Evolutionary conservation across 64 coral and sea anemone species (phyloP).

Genomic region (Pocillopora verrucosa): DNA sequence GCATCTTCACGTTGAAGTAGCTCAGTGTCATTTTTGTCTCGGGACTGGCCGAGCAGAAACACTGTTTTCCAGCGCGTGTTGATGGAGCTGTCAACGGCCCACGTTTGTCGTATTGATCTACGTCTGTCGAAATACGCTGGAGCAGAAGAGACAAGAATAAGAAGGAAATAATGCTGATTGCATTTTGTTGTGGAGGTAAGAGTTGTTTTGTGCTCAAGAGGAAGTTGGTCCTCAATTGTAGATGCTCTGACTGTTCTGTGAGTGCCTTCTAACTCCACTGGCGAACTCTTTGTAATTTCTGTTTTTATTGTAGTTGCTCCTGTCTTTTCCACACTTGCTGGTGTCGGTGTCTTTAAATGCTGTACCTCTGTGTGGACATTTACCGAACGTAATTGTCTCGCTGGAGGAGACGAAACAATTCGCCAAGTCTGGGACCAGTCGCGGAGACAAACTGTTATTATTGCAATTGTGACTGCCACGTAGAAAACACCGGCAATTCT

Average conservation of each 20-base stretch:
- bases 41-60: slow-evolving; percentile 46
- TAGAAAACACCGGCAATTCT: background rate
- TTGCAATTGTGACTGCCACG: background rate
- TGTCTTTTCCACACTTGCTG: background rate
- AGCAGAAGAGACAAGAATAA: slow-evolving; percentile 64
- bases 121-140: slow-evolving; percentile 43
- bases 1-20: slow-evolving; percentile 13
- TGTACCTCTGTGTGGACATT: slow-evolving; percentile 1
- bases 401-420: background rate
- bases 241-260: background rate
- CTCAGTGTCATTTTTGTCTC: slow-evolving; percentile 28
- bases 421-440: slow-evolving; percentile 11
- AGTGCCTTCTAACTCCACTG: background rate
- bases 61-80: slow-evolving; percentile 55
- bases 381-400: slow-evolving; percentile 19
- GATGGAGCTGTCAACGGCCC: slow-evolving; percentile 47
- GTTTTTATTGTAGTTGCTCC: background rate
- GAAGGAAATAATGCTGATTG: slow-evolving; percentile 16
- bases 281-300: background rate
- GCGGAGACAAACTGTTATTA: slow-evolving; percentile 1
- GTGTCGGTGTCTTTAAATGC: background rate
- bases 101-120: slow-evolving; percentile 61
- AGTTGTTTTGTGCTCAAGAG: slow-evolving; percentile 1
- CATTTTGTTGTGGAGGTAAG: slow-evolving; percentile 9
- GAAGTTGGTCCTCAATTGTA: background rate